Evolutionary conservation across 1,140 invertebrate genomes (phyloP), one percentile per base, ranked within the genome.

Genomic region (Leguminivora glycinivorella): DNA sequence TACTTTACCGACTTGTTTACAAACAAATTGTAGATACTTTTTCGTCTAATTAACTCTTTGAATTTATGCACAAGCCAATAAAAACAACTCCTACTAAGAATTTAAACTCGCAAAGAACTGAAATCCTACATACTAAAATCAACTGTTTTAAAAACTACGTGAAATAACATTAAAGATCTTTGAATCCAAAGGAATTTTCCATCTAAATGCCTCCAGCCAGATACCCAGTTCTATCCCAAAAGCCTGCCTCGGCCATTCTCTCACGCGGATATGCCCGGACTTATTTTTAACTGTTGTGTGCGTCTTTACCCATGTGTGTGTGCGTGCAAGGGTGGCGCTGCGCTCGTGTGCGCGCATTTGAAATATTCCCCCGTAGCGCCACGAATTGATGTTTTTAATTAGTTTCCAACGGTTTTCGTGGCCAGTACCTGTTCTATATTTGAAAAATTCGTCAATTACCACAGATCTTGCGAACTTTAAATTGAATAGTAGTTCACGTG

Each of bases 371-470:
- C 80, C 79, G 82, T 82, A 79, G 78, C 80, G 75, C 77, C 73
- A 78, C 67, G 83, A 89, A 88, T 89, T 89, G 87, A 89, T 89
- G 87, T 89, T 89, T 89, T 89, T 89, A 89, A 89, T 89, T 89
- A 89, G 87, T 89, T 89, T 81, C 78, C 81, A 87, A 83, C 80
- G 84, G 78, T 88, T 89, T 89, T 89, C 80, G 84, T 84, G 82
- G 79, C 79, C 75, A 79, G 80, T 77, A 80, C 80, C 71, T 68
- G 56, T 82, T 78, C 78, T 82, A 80, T 80, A 78, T 75, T 84
- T 81, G 78, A 76, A 72, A 74, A 76, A 76, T 75, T 79, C 72
- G 68, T 70, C 38, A 60, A 58, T 24, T 38, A 72, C 70, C 66
- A 68, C 68, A 72, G 66, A 40, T 71, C 63, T 75, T 67, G 47